Evolutionary conservation across 2,113 vertebrate genomes (phyloP).

Genomic region (Campylomormyrus numenius): DNA sequence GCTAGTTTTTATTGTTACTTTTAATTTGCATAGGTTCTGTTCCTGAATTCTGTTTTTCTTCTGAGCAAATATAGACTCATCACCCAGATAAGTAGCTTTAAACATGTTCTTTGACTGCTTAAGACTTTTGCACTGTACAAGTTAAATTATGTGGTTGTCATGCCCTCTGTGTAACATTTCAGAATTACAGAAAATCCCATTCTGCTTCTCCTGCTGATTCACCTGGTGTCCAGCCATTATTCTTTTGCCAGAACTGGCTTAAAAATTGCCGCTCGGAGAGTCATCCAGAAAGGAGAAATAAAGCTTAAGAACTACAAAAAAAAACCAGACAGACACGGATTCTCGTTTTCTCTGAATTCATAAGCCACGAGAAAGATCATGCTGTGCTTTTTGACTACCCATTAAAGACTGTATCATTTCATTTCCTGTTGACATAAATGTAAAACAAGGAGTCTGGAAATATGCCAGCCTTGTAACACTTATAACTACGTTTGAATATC

Average conservation of each 20-base stretch:
- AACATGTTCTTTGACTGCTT: background rate
- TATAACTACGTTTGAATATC: background rate
- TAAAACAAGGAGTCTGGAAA: background rate
- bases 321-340: background rate
- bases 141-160: background rate
- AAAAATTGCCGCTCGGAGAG: background rate
- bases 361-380: background rate
- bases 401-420: background rate
- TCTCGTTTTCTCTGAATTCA: background rate
- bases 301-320: background rate
- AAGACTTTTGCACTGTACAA: background rate
- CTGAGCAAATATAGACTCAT: background rate
- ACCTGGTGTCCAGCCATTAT: background rate
- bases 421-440: background rate
- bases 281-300: background rate
- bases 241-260: background rate
- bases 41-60: background rate
- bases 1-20: background rate
- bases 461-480: background rate
- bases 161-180: background rate
- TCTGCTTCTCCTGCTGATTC: background rate
- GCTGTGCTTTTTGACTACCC: background rate
- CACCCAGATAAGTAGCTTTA: background rate
- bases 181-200: background rate
- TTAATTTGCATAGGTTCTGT: background rate